These are phyloP conservation scores for Gari tellinella DNA, from an alignment of 2,888 invertebrate species.

Conservation along the genomic window DNA sequence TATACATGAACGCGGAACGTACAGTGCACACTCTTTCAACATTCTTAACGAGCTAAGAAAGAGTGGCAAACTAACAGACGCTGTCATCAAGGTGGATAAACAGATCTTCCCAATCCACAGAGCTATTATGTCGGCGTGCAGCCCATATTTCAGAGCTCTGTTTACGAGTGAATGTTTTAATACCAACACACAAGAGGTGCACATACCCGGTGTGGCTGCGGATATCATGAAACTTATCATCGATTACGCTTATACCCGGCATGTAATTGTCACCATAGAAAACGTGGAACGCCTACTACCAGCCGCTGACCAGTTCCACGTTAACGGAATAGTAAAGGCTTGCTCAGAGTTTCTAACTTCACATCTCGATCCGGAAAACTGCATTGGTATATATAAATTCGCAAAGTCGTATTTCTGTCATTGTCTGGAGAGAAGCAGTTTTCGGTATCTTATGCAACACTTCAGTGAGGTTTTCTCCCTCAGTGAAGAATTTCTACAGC, in stretches of 20 bases:
- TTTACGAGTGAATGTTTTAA: constrained; percentile 91
- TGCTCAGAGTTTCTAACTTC: constrained; percentile 92
- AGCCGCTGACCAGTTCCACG: constrained; percentile 94
- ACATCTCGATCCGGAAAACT: constrained; percentile 91
- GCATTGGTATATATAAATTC: constrained; percentile 93
- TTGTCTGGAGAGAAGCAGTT: constrained; percentile 89
- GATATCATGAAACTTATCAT: constrained; percentile 92
- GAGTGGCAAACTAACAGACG: constrained; percentile 94
- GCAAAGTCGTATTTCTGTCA: constrained; percentile 91
- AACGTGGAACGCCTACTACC: constrained; percentile 91
- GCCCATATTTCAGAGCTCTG: constrained; percentile 94
- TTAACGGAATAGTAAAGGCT: constrained; percentile 91
- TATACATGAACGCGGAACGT: constrained; percentile 87
- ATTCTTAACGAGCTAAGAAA: constrained; percentile 92
- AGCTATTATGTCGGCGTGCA: constrained; percentile 88
- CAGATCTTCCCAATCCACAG: constrained; percentile 92
- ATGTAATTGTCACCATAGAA: constrained; percentile 90
- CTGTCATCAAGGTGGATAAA: constrained; percentile 92
- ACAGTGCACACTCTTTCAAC: constrained; percentile 93
- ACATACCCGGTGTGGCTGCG: constrained; percentile 87
- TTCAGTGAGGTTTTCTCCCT: constrained; percentile 72
- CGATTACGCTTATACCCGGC: constrained; percentile 93
- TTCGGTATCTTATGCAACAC: constrained; percentile 88
- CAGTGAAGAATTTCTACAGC: constrained; percentile 83
- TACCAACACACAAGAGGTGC: constrained; percentile 69